Conservation (phyloP, 2,797 vertebrate genomes). For the Malacoctenus gilli region DNA sequence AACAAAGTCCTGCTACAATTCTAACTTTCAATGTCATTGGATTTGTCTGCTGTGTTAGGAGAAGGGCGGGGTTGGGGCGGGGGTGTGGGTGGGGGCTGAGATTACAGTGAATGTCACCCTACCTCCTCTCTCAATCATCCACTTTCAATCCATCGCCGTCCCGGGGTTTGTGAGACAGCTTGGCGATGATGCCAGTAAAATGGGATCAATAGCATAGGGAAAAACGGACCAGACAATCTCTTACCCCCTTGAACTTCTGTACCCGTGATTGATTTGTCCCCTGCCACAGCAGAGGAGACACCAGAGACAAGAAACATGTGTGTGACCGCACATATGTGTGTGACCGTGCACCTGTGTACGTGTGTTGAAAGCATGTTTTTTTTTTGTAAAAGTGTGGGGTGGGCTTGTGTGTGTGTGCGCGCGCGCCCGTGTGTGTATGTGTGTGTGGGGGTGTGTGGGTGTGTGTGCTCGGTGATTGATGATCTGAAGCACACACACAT, state of each 20-base stretch:
- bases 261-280: constrained; percentile 82
- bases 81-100: constrained; percentile 49
- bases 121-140: constrained; percentile 81
- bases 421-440: constrained; percentile 28
- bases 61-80: constrained; percentile 27
- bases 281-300: constrained; percentile 76
- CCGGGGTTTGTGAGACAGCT: constrained; percentile 74
- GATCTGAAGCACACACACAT: constrained; percentile 92
- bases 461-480: constrained; percentile 87
- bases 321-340: constrained; percentile 53
- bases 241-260: constrained; percentile 82
- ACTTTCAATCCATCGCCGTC: constrained; percentile 78
- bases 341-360: constrained; percentile 53
- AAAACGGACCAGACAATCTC: constrained; percentile 81
- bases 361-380: constrained; percentile 72
- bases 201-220: constrained; percentile 81
- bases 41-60: constrained; percentile 47
- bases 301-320: constrained; percentile 75
- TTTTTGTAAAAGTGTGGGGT: constrained; percentile 50
- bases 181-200: constrained; percentile 82
- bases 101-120: constrained; percentile 81
- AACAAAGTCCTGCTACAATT: constrained; percentile 24
- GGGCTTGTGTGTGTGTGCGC: constrained; percentile 17
- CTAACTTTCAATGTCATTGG: constrained; percentile 71
- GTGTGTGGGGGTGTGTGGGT: constrained; percentile 29